Percentiles rank a stretch among this genome's conserved stretches.
These are phyloP conservation scores for Drosophila persimilis DNA, from an alignment of 1,140 invertebrate genomes.

Conservation along the genomic window DNA sequence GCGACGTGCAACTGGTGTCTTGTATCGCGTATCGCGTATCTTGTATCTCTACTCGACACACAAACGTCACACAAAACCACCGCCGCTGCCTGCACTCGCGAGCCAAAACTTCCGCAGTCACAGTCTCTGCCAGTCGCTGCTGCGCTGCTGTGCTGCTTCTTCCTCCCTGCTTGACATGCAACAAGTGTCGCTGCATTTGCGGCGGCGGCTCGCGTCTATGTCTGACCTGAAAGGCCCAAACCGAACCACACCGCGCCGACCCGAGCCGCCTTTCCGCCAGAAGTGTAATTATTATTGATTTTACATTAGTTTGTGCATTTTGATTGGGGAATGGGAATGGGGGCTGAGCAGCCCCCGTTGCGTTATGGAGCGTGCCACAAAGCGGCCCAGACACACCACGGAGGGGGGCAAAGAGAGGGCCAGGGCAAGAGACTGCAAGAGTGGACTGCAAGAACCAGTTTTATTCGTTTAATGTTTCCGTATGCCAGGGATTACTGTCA, in stretches of 20 bases:
- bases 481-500: no score
- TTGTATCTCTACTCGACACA: slow-evolving; percentile 52
- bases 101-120: slow-evolving; percentile 47
- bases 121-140: slow-evolving; percentile 11
- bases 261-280: slow-evolving; percentile 50
- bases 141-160: slow-evolving; percentile 18
- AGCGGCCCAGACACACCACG: slow-evolving; percentile 17
- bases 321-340: slow-evolving; percentile 21
- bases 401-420: background rate
- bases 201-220: slow-evolving; percentile 8
- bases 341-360: slow-evolving; percentile 34
- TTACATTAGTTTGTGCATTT: slow-evolving; percentile 68
- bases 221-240: slow-evolving; percentile 46
- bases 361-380: slow-evolving; percentile 65
- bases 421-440: slow-evolving; percentile 2
- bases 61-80: slow-evolving; percentile 18
- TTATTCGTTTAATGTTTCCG: no score
- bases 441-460: slow-evolving; percentile 11
- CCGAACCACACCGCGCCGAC: slow-evolving; percentile 44
- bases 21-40: slow-evolving; percentile 27
- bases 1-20: no score
- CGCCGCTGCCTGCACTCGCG: slow-evolving; percentile 45
- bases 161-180: slow-evolving; percentile 71
- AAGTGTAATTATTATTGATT: slow-evolving; percentile 77
- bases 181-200: slow-evolving; percentile 57